These are phyloP conservation scores for Catamblyrhynchus diadema DNA, from an alignment of 2,797 vertebrate genomes.

Conservation along the genomic window DNA sequence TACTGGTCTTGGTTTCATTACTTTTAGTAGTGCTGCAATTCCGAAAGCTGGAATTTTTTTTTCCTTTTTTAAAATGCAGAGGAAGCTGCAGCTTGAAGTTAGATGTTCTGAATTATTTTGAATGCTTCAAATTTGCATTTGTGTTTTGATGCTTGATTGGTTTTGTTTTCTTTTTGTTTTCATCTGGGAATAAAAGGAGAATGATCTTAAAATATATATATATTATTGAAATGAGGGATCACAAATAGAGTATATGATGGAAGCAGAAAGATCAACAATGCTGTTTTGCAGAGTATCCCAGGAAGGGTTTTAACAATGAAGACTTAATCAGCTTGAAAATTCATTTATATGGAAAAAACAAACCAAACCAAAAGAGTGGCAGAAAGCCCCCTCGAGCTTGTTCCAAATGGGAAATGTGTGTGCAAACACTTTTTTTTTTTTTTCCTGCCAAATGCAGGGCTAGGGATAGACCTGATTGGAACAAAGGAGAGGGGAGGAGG, in stretches of 20 bases:
- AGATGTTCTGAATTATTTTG: not conserved
- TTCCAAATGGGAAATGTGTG: not conserved
- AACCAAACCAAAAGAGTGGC: not conserved
- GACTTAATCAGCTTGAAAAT: not conserved
- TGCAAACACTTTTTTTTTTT: not conserved
- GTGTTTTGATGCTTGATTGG: not conserved
- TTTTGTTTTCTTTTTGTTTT: slow-evolving; percentile 15
- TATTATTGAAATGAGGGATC: not conserved
- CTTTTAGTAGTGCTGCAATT: not conserved
- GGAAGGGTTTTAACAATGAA: not conserved
- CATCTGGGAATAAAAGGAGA: not conserved
- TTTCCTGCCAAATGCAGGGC: not conserved
- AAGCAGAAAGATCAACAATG: not conserved
- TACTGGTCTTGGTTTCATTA: not conserved
- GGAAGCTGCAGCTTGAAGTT: not conserved
- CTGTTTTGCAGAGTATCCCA: not conserved
- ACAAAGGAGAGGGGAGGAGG: not conserved
- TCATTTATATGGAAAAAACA: not conserved
- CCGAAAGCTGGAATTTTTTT: not conserved
- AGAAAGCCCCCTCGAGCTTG: accelerated
- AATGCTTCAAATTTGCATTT: not conserved
- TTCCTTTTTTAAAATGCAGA: not conserved
- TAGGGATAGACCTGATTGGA: not conserved
- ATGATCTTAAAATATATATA: not conserved
- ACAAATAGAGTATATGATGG: not conserved